Evolutionary conservation across 2,113 vertebrate species (phyloP).

Genomic region (Danionella cerebrum): DNA sequence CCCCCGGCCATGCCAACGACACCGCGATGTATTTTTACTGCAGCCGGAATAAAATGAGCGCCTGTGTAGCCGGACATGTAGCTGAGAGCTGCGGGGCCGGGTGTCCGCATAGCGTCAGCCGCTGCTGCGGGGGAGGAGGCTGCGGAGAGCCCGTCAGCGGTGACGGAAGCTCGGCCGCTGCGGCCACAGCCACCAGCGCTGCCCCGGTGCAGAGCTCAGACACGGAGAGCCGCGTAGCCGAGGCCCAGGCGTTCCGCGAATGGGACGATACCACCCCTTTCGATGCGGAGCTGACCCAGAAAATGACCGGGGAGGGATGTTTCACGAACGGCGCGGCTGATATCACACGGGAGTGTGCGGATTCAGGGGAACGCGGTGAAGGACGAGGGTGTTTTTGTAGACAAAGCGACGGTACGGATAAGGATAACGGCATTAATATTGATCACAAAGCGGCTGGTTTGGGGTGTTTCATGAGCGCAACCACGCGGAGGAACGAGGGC

Average conservation of each 20-base stretch:
- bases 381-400: conserved; percentile 16
- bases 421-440: conserved; percentile 23
- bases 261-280: conserved; percentile 29
- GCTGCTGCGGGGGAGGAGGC: conserved; percentile 35
- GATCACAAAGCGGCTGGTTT: conserved; percentile 26
- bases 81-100: conserved; percentile 34
- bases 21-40: conserved; percentile 45
- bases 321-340: conserved; percentile 20
- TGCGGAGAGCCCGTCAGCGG: conserved; percentile 27
- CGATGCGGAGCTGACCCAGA: conserved; percentile 14
- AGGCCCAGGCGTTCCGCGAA: conserved; percentile 34
- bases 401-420: conserved; percentile 13
- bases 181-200: conserved; percentile 29
- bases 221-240: conserved; percentile 26
- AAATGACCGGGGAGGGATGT: conserved; percentile 9
- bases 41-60: conserved; percentile 45
- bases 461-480: conserved; percentile 29
- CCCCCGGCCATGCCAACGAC: conserved; percentile 38
- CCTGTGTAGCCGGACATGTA: conserved; percentile 30
- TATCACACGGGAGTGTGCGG: conserved; percentile 21
- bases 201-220: conserved; percentile 22
- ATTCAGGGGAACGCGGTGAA: conserved; percentile 6
- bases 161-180: conserved; percentile 30
- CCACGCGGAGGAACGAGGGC: conserved; percentile 22
- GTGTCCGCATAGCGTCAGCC: conserved; percentile 32